Conservation (phyloP, 1,140 invertebrate species). For the Zaprionus davidi region DNA sequence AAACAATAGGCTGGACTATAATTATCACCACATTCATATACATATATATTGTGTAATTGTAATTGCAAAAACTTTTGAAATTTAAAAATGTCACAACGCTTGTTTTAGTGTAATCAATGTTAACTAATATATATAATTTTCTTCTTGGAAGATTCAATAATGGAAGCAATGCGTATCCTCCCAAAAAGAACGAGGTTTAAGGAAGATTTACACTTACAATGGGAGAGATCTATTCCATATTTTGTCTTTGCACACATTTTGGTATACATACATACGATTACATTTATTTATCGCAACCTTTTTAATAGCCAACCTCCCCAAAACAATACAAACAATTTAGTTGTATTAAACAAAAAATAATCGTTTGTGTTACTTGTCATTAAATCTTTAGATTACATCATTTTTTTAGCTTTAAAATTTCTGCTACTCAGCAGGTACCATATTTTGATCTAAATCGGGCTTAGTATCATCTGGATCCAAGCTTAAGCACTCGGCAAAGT, state of each 20-base stretch:
- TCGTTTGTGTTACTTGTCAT: conserved; percentile 22
- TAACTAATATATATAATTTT: conserved; percentile 12
- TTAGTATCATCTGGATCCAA: conserved; percentile 89
- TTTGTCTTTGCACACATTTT: neutral
- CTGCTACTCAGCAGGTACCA: conserved; percentile 76
- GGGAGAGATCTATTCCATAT: neutral
- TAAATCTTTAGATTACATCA: conserved; percentile 54
- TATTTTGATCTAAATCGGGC: conserved; percentile 78
- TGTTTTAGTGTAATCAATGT: conserved; percentile 1
- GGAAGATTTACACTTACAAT: conserved; percentile 1
- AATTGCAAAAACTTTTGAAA: conserved; percentile 10
- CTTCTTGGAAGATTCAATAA: conserved; percentile 13
- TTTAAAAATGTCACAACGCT: conserved; percentile 10
- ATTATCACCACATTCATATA: conserved; percentile 8
- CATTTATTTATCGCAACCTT: neutral
- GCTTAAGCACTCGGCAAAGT: conserved; percentile 92
- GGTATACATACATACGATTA: conserved; percentile 1
- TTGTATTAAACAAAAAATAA: conserved; percentile 1
- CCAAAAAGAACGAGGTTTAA: conserved; percentile 8
- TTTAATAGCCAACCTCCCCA: neutral
- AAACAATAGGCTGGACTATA: conserved; percentile 2
- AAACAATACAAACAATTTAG: conserved; percentile 1
- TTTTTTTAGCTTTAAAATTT: conserved; percentile 17
- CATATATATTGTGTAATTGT: conserved; percentile 1
- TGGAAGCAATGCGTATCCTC: conserved; percentile 12